These are phyloP conservation scores for Dicaeum eximium DNA, from an alignment of 2,113 vertebrate genomes.

Conservation along the genomic window DNA sequence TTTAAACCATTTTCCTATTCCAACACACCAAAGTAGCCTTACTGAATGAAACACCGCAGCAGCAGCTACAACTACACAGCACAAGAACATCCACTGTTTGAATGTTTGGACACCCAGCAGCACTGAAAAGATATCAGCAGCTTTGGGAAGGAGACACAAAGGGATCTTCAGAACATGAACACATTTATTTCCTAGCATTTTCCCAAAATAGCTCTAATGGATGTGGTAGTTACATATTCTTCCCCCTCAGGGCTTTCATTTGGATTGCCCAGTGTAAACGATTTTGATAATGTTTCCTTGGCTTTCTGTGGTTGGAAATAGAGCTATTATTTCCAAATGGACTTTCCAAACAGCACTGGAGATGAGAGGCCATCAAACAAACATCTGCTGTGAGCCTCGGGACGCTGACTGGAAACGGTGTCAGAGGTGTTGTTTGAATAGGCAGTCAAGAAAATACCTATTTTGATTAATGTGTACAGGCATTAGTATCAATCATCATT, in stretches of 20 bases:
- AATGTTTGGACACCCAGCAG: neutral
- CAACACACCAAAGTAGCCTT: neutral
- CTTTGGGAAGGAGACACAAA: neutral
- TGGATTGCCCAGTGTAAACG: neutral
- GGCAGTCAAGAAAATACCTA: conserved; percentile 36
- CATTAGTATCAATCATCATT: conserved; percentile 38
- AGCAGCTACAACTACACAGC: neutral
- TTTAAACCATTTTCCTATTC: neutral
- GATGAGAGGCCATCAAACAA: neutral
- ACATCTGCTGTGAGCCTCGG: neutral
- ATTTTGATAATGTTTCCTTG: conserved; percentile 14
- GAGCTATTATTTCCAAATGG: conserved; percentile 45
- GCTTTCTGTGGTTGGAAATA: conserved; percentile 13
- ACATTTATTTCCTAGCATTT: neutral
- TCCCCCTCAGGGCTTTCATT: neutral
- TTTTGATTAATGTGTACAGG: conserved; percentile 7
- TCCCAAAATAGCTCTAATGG: neutral
- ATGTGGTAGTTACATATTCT: neutral
- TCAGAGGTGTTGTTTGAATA: neutral
- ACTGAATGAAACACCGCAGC: neutral
- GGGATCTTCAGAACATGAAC: neutral
- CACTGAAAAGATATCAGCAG: neutral
- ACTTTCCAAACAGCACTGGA: conserved; percentile 1
- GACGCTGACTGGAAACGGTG: neutral
- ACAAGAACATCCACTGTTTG: neutral